phyloP scores from a whole-genome alignment of 2,113 vertebrate genomes.

The Eurypyga helias region DNA sequence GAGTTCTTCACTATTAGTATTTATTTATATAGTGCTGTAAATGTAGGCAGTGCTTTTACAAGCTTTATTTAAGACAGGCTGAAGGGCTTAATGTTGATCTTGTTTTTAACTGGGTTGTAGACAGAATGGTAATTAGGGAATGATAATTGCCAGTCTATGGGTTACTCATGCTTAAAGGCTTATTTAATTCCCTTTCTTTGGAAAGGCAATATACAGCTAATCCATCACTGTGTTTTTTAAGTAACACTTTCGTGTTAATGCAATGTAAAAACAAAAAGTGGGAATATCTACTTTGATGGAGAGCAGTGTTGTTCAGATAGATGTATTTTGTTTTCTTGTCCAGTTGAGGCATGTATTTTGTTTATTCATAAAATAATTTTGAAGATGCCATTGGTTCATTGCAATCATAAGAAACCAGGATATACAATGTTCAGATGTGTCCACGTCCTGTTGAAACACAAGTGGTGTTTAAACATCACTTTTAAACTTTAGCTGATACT shows the following conservation, averaged over 20 bases:
- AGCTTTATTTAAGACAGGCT: neutral
- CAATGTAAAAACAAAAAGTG: too few relatives aligned
- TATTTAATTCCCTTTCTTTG: neutral
- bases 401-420: accelerated
- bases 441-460: neutral
- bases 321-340: neutral
- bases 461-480: too few relatives aligned
- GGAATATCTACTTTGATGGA: neutral
- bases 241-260: neutral
- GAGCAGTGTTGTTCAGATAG: neutral
- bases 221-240: neutral
- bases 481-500: too few relatives aligned
- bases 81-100: neutral
- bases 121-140: neutral
- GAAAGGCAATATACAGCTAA: neutral
- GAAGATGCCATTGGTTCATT: neutral
- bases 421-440: neutral
- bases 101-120: neutral
- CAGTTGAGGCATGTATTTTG: neutral
- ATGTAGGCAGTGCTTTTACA: neutral
- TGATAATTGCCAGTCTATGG: neutral
- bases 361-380: neutral
- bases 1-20: neutral
- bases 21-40: neutral
- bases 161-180: neutral